These are phyloP conservation scores for Nomada hirtipes DNA, from an alignment of 2,888 invertebrate species.

Conservation along the genomic window DNA sequence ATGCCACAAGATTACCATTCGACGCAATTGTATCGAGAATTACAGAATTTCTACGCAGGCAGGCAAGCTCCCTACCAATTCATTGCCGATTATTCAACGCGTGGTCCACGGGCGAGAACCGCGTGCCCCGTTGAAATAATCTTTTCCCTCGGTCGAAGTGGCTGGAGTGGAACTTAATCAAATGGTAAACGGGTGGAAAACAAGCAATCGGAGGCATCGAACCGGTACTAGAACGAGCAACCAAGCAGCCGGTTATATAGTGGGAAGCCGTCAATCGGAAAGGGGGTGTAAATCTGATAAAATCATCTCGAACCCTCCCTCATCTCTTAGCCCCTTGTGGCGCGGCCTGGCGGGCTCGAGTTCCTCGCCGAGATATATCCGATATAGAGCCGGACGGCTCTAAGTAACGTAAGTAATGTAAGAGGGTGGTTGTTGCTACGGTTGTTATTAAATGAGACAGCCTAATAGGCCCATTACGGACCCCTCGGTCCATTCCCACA, in stretches of 20 bases:
- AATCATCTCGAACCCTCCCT: slow-evolving; percentile 81
- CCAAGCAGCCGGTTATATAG: slow-evolving; percentile 36
- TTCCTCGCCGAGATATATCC: slow-evolving; percentile 77
- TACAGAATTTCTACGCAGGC: no score
- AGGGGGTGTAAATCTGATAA: slow-evolving; percentile 82
- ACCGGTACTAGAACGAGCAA: slow-evolving; percentile 63
- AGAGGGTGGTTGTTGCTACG: slow-evolving; percentile 82
- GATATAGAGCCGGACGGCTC: slow-evolving; percentile 71
- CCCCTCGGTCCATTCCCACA: slow-evolving; percentile 81
- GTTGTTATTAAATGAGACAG: slow-evolving; percentile 85
- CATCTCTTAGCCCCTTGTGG: slow-evolving; percentile 61
- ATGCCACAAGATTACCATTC: no score
- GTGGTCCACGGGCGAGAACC: no score
- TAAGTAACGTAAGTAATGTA: slow-evolving; percentile 82
- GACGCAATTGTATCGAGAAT: no score
- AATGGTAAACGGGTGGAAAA: slow-evolving; percentile 84
- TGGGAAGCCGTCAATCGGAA: slow-evolving; percentile 63
- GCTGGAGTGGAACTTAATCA: slow-evolving; percentile 79
- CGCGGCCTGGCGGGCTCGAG: slow-evolving; percentile 52
- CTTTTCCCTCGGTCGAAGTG: slow-evolving; percentile 48
- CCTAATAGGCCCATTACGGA: slow-evolving; percentile 84
- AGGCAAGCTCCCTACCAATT: not conserved
- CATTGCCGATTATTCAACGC: no score
- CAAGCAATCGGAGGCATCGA: slow-evolving; percentile 80
- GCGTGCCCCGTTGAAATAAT: slow-evolving; percentile 20